Conservation (phyloP, 2,113 vertebrate species). For the Chionomys nivalis region DNA sequence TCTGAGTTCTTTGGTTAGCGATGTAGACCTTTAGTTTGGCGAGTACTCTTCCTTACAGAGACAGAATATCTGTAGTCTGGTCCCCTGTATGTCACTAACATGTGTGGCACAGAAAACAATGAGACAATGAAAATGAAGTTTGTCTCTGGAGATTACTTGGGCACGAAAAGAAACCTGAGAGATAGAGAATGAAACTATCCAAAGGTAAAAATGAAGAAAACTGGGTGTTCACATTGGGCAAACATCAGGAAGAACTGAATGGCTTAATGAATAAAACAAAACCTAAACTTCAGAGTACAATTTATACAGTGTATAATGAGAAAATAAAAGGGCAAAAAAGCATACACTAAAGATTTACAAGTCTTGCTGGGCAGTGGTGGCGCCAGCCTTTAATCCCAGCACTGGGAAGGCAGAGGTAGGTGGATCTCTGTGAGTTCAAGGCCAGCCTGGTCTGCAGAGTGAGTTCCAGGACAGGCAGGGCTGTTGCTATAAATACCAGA, state of each 20-base stretch:
- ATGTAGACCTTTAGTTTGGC: not conserved
- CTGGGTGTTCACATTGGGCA: not conserved
- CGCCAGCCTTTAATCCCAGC: no score
- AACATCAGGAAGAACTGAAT: conserved; percentile 25
- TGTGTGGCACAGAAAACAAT: not conserved
- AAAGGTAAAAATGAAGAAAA: conserved; percentile 29
- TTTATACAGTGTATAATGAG: not conserved
- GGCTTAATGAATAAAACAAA: not conserved
- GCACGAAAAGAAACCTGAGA: conserved; percentile 17
- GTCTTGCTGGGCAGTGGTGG: not conserved
- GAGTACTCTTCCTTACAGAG: not conserved
- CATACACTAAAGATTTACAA: not conserved
- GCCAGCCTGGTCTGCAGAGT: no score
- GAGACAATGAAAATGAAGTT: conserved; percentile 35
- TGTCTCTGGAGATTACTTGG: not conserved
- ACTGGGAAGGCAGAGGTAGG: no score
- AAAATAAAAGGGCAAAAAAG: not conserved
- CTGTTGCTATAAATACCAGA: not conserved
- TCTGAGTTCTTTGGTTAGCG: not conserved
- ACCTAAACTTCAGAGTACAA: not conserved
- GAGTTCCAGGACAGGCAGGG: no score
- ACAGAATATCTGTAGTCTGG: not conserved
- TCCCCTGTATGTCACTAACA: not conserved
- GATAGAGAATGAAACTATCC: not conserved
- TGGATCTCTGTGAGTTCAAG: no score